Evolutionary conservation across 2,113 vertebrate genomes (phyloP).

Genomic region (Arenaria interpres): DNA sequence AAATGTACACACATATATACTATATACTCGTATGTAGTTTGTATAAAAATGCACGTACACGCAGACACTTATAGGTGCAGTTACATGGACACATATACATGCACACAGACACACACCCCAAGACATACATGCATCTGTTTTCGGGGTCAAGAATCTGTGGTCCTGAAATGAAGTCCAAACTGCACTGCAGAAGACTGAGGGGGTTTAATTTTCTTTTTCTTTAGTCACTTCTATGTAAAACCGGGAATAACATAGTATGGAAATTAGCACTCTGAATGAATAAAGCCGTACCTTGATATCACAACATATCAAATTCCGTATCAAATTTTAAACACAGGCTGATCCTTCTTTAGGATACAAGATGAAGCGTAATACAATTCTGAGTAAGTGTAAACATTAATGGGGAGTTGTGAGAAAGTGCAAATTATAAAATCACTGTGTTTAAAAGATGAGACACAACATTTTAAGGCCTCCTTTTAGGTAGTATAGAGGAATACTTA

Average conservation of each 20-base stretch:
- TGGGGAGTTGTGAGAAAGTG: background rate
- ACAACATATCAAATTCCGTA: background rate
- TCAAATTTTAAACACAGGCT: background rate
- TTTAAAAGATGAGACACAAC: background rate
- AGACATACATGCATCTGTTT: background rate
- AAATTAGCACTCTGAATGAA: background rate
- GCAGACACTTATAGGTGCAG: background rate
- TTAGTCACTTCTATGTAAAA: background rate
- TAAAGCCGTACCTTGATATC: background rate
- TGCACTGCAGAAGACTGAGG: background rate
- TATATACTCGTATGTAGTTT: too few relatives aligned
- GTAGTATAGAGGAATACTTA: background rate
- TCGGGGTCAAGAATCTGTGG: background rate
- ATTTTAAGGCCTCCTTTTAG: background rate
- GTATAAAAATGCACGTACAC: background rate
- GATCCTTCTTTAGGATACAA: slow-evolving; percentile 16
- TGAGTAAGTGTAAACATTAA: background rate
- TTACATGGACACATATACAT: accelerated
- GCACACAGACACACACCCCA: accelerated
- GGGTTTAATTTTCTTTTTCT: background rate
- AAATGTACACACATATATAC: background rate
- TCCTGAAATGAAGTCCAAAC: background rate
- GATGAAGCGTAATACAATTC: background rate
- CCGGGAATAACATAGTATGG: background rate
- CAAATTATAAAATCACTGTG: background rate